Base-by-base conservation (phyloP, 2,888 invertebrate species). In the Choreutis nemorana region DNA sequence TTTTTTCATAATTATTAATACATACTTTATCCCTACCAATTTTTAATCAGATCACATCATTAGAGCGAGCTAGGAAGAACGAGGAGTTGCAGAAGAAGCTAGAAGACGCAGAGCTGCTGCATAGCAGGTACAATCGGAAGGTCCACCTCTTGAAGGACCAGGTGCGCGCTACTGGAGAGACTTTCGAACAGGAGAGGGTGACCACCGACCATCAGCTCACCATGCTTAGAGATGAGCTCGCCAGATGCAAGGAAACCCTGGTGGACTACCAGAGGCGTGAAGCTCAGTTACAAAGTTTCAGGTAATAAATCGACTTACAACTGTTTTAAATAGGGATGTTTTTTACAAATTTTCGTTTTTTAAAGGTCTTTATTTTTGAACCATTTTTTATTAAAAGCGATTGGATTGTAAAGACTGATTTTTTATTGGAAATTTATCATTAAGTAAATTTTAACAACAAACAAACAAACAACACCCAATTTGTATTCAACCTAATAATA, bases 71-170 rank as follows among this genome's bases (percentile, higher is more conserved):
- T 1, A 82, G 92, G 14, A 92, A 91, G 67, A 84, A 92, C 30
- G 92, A 93, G 52, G 92, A 93, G 36, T 70, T 93, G 2, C 90
- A 91, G 41, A 88, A 89, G 55, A 86, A 89, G 39, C 63, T 92
- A 14, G 87, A 90, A 23, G 93, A 93, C 54, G 85, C 91, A 23
- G 93, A 94, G 52, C 81, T 89, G 42, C 68, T 92, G 15, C 83
- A 91, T 29, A 86, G 87, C 2, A 83, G 90, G 22, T 89, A 87
- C 62, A 86, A 84, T 48, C 81, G 89, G 34, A 90, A 90, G 65
- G 82, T 90, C 10, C 81, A 82, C 37, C 67, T 88, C 15, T 55
- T 90, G 29, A 90, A 89, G 54, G 90, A 90, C 37, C 89, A 90
- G 57, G 81, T 89, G 16, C 77, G 87, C 22, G 67, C 80, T 3